A percentile compares a stretch with the other conserved stretches of the same genome.
phyloP scores from a whole-genome alignment of 2,888 invertebrate genomes.

The Ypsolopha scabrella region DNA sequence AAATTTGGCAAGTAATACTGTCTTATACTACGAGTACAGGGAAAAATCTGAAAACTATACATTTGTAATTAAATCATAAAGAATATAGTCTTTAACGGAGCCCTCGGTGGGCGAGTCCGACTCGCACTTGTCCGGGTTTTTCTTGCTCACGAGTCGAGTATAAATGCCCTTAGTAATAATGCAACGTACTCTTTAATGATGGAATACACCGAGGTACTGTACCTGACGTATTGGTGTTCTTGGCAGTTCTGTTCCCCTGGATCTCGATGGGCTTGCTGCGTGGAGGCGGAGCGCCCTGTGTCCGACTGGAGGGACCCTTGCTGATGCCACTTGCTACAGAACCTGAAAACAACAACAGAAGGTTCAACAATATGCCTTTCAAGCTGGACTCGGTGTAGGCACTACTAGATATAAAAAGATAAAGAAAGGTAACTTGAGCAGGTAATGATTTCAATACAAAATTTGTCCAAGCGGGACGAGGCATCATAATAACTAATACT shows the following conservation, averaged over 20 bases:
- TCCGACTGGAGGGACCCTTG: slow-evolving; percentile 7
- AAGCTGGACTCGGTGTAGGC: not conserved
- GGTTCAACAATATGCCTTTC: not conserved
- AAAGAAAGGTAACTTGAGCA: no score
- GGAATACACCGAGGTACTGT: not conserved
- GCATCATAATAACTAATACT: no score
- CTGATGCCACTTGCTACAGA: slow-evolving; percentile 12
- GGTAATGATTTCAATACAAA: no score
- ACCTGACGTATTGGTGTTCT: slow-evolving; percentile 29
- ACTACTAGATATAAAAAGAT: not conserved
- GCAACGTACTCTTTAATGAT: not conserved
- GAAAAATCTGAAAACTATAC: no score
- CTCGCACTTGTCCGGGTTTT: no score
- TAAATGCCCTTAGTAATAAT: not conserved
- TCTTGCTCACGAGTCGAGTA: not conserved
- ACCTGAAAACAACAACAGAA: not conserved
- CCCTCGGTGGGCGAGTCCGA: no score
- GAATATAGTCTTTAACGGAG: no score
- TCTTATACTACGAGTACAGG: no score
- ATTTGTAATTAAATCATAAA: no score
- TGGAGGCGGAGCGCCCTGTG: slow-evolving; percentile 13
- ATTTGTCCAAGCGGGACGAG: no score
- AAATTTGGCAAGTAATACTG: no score
- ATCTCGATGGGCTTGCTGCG: slow-evolving; percentile 58
- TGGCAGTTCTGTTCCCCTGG: slow-evolving; percentile 22